Base-by-base conservation (phyloP, 1,140 invertebrate species). In the Drosophila asahinai region DNA sequence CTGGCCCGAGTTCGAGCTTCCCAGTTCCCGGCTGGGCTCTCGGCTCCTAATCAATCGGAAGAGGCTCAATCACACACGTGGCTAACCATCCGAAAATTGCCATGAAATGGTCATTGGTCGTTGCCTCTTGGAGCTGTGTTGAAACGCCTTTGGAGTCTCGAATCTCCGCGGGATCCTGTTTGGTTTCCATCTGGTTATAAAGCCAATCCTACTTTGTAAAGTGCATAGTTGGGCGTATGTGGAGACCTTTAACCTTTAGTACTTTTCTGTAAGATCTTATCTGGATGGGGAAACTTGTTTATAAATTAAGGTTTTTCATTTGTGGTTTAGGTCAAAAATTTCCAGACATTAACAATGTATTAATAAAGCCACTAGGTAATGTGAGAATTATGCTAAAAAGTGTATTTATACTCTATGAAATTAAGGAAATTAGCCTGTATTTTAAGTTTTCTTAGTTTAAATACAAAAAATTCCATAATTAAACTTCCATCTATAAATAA, bases 1-100 rank as follows among this genome's bases (percentile, higher is more conserved):
- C 36, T 17, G 48, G 25, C 8, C 36, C 19, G 17, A 58, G 30
- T n/a, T 54, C 22, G 9, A 42, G 33, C 51, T 70, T 70, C 45
- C 65, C 52, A 57, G 51, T 58, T 68, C 33, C 68, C 49, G 19
- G 22, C 19, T 14, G 38, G 54, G 11, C 33, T 25, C 25, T 15
- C 19, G 15, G 27, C 49, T 36, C 40, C n/a, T 38, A 61, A 43
- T 30, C 38, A 59, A 61, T 22, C 68, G 71, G 70, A 73, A 73
- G 38, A 43, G 45, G 27, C 36, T 45, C 30, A 33, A 12, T 38
- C 14, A 51, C 66, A 71, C 70, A 60, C 70, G 64, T 57, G 64
- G 40, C 42, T 25, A 17, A 15, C 30, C n/a, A 19, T 27, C 38
- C 30, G 36, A 14, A 33, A 67, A 55, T 7, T 65, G 57, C 63